Evolutionary conservation across 2,888 invertebrate genomes (phyloP), one percentile per base, ranked within the genome.

Genomic region (Sinotaia quadrata): DNA sequence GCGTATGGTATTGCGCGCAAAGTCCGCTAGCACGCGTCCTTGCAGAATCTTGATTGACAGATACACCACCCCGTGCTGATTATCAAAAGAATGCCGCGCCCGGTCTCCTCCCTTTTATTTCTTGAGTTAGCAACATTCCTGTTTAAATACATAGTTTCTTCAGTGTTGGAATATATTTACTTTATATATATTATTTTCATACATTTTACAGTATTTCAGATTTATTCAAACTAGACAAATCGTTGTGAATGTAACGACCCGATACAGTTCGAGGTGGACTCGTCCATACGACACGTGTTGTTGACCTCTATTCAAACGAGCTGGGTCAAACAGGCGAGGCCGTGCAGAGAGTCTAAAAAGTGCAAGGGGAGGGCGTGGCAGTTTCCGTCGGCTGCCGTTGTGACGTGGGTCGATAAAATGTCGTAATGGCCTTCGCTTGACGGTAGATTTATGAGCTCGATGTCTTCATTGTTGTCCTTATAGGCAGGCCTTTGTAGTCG

Each of bases 31-130:
- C 33, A 34, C 15, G 57, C 63, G 71, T 58, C 72, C 71, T 68
- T 60, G 68, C 71, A 62, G 27, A 31, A 4, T 21, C 63, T 68
- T 75, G 75, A 75, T 75, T 75, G 75, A 75, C 75, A 75, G 75
- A 52, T 67, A 60, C 60, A 67, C 67, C 74, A 56, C 74, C 71
- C 71, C 60, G 68, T 12, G 58, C 51, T 41, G 52, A 31, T 34
- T 54, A 67, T 59, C 56, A 68, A 54, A 68, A 62, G 61, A 62
- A 62, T 68, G 68, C 56, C 62, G 54, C 57, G 56, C 51, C 49
- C 47, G 68, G 18, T 65, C 65, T 56, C 65, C 65, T 57, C 65
- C 65, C 56, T 65, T 56, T 65, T 47, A 56, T 4, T 24, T 54
- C 18, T 51, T 41, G 8, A 41, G 10, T 18, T 18, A 10, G n/a